Conservation (phyloP, 2,113 vertebrate species). For the Heterocephalus glaber region DNA sequence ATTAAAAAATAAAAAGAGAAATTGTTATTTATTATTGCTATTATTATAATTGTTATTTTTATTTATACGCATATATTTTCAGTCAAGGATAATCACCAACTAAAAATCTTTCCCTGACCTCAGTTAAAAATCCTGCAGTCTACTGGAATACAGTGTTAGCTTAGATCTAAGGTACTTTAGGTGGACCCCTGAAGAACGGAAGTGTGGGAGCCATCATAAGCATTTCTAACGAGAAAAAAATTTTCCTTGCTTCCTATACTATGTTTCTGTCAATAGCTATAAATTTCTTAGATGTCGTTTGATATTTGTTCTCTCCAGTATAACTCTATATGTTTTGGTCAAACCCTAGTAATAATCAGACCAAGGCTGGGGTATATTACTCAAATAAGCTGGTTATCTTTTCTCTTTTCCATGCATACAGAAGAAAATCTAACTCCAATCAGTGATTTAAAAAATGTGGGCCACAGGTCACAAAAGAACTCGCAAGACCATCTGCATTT, state of each 20-base stretch:
- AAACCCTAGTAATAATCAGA: conserved; percentile 25
- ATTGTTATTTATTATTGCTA: neutral
- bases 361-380: neutral
- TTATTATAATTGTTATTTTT: neutral
- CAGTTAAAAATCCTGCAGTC: neutral
- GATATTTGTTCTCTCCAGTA: neutral
- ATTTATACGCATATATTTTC: neutral
- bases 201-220: neutral
- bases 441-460: neutral
- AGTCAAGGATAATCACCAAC: neutral
- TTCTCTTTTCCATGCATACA: neutral
- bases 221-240: conserved; percentile 49
- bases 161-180: conserved; percentile 27
- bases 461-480: neutral
- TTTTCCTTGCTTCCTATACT: conserved; percentile 32
- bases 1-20: neutral
- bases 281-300: conserved; percentile 41
- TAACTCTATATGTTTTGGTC: neutral
- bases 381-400: conserved; percentile 33
- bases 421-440: neutral
- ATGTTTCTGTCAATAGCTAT: neutral
- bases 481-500: neutral
- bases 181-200: conserved; percentile 2
- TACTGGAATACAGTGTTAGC: neutral
- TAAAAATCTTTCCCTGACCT: neutral